phyloP scores from a whole-genome alignment of 1,140 invertebrate species.

The Hypothenemus hampei region DNA sequence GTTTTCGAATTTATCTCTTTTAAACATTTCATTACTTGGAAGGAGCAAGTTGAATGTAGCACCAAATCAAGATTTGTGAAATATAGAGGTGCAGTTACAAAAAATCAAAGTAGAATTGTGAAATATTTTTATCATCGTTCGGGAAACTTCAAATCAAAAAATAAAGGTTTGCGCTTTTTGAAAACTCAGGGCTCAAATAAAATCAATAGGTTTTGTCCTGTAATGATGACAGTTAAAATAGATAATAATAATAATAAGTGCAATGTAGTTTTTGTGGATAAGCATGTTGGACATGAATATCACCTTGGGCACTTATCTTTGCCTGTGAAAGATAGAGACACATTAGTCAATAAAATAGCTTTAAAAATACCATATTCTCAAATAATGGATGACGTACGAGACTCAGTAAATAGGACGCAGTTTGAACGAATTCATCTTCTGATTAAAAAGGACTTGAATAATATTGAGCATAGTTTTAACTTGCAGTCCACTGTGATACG shows the following conservation, averaged over 20 bases:
- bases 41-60: no score
- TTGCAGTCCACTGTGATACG: no score
- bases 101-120: background rate
- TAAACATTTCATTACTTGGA: no score
- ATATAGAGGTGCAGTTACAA: no score
- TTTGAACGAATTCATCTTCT: conserved; percentile 21
- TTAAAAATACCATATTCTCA: conserved; percentile 24
- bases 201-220: conserved; percentile 26
- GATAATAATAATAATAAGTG: conserved; percentile 2
- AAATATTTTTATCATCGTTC: conserved; percentile 20
- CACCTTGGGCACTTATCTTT: conserved; percentile 24
- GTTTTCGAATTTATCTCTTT: no score
- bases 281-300: conserved; percentile 27
- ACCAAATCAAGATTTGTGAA: no score
- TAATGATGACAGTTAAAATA: background rate
- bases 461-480: conserved; percentile 17
- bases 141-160: conserved; percentile 7
- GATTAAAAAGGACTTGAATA: conserved; percentile 27
- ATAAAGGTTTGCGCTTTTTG: conserved; percentile 7
- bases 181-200: conserved; percentile 21
- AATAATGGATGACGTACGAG: conserved; percentile 26
- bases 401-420: conserved; percentile 3
- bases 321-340: conserved; percentile 9
- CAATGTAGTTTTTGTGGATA: conserved; percentile 10
- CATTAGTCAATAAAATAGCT: conserved; percentile 21